Percentiles rank a stretch among this genome's conserved stretches.
Evolutionary conservation across 1,140 invertebrate genomes (phyloP).

Genomic region (Venturia canescens): DNA sequence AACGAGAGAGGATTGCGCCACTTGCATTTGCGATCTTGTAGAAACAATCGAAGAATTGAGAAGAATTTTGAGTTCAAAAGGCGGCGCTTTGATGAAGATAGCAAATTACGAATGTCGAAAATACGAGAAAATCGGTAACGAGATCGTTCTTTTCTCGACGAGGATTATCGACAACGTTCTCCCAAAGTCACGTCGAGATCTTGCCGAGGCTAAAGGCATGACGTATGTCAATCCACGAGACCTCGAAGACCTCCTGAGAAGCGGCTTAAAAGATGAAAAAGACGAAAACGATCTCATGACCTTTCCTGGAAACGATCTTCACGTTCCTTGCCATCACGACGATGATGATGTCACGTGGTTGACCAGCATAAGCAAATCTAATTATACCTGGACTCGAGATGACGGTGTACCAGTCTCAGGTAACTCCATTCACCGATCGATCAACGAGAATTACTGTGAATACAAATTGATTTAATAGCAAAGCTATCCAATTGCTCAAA

Average conservation of each 20-base stretch:
- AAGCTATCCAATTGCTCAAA: conserved; percentile 19
- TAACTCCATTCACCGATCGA: conserved; percentile 21
- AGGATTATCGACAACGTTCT: conserved; percentile 50
- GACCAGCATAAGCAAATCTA: conserved; percentile 63
- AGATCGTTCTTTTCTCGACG: conserved; percentile 58
- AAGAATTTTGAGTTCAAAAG: conserved; percentile 55
- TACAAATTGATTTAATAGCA: not conserved
- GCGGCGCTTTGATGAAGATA: conserved; percentile 60
- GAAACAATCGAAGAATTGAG: conserved; percentile 57
- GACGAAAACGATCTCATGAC: conserved; percentile 64
- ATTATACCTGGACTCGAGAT: conserved; percentile 66
- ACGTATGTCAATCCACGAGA: conserved; percentile 64
- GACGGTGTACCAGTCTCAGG: conserved; percentile 63
- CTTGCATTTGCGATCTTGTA: conserved; percentile 64
- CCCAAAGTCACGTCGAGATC: conserved; percentile 55
- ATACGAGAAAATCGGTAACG: conserved; percentile 60
- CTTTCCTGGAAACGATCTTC: conserved; percentile 65
- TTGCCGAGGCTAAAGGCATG: conserved; percentile 59
- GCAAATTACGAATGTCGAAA: conserved; percentile 60
- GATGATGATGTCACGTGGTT: conserved; percentile 63
- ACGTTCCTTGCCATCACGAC: conserved; percentile 66
- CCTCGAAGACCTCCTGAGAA: conserved; percentile 55
- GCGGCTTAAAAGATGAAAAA: not conserved
- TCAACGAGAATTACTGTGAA: no score
- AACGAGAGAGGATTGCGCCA: conserved; percentile 52